Conservation (phyloP, 2,797 vertebrate genomes). For the Pogoniulus pusillus region DNA sequence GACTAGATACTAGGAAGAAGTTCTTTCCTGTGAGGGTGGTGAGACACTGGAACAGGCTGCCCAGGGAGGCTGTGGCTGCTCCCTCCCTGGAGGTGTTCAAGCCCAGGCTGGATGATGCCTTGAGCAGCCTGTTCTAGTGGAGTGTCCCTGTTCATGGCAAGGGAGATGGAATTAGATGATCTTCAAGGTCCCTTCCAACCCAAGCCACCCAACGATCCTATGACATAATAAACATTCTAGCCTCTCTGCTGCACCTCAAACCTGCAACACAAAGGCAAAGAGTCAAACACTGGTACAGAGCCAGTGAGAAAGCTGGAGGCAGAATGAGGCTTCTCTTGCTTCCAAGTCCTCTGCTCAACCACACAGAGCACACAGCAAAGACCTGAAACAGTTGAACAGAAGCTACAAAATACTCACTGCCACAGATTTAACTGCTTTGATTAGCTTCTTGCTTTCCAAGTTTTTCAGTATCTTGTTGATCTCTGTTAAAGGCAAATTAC, state of each 20-base stretch:
- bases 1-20: too few relatives aligned
- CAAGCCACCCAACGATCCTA: neutral
- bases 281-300: neutral
- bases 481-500: conserved; percentile 95
- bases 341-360: neutral
- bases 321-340: neutral
- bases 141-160: too few relatives aligned
- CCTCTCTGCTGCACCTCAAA: neutral
- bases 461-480: conserved; percentile 99
- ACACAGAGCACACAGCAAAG: neutral
- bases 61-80: too few relatives aligned
- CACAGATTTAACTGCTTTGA: conserved; percentile 97
- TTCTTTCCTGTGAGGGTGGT: too few relatives aligned
- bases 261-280: neutral
- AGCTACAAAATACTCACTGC: conserved; percentile 84
- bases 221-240: neutral
- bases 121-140: too few relatives aligned
- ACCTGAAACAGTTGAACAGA: neutral
- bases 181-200: too few relatives aligned
- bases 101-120: too few relatives aligned
- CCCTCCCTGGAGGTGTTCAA: too few relatives aligned
- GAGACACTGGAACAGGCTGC: too few relatives aligned
- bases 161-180: too few relatives aligned
- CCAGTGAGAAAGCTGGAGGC: neutral
- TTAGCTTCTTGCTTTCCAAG: conserved; percentile 97